These are phyloP conservation scores for silkworm (Bombyx mori) DNA, from an alignment of 1,140 invertebrate genomes.

Conservation along the genomic window DNA sequence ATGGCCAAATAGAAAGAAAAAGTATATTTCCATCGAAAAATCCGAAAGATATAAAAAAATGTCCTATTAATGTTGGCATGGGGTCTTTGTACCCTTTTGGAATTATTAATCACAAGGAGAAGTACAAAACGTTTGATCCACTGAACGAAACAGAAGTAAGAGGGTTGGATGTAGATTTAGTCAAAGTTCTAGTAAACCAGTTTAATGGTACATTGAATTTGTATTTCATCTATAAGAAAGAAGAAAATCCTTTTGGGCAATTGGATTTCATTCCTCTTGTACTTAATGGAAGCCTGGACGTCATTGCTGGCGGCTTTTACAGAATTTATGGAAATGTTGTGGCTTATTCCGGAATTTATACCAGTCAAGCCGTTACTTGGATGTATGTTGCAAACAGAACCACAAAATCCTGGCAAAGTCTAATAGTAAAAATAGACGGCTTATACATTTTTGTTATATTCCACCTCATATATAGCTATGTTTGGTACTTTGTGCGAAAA, in stretches of 20 bases:
- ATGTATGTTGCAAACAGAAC: slow-evolving; percentile 38
- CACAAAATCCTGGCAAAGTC: slow-evolving; percentile 34
- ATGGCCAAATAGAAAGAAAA: slow-evolving; percentile 15
- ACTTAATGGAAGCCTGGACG: slow-evolving; percentile 40
- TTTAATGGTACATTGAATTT: slow-evolving; percentile 36
- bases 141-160: slow-evolving; percentile 17
- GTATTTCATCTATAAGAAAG: slow-evolving; percentile 25
- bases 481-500: slow-evolving; percentile 31
- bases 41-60: slow-evolving; percentile 33
- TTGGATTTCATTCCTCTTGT: slow-evolving; percentile 30
- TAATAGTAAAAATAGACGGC: slow-evolving; percentile 30
- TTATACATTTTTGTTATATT: slow-evolving; percentile 45
- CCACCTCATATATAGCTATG: slow-evolving; percentile 29
- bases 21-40: slow-evolving; percentile 28
- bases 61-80: slow-evolving; percentile 40
- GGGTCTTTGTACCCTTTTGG: slow-evolving; percentile 35
- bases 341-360: slow-evolving; percentile 46
- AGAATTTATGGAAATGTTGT: slow-evolving; percentile 40
- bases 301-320: slow-evolving; percentile 46
- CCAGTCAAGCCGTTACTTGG: slow-evolving; percentile 40
- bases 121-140: slow-evolving; percentile 23
- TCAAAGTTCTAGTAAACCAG: slow-evolving; percentile 41
- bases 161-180: slow-evolving; percentile 43
- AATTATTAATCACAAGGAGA: slow-evolving; percentile 21
- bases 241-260: slow-evolving; percentile 29